A percentile compares a stretch with the other conserved stretches of the same genome.
Evolutionary conservation across 2,797 vertebrate species (phyloP).

Genomic region (Falco cherrug): DNA sequence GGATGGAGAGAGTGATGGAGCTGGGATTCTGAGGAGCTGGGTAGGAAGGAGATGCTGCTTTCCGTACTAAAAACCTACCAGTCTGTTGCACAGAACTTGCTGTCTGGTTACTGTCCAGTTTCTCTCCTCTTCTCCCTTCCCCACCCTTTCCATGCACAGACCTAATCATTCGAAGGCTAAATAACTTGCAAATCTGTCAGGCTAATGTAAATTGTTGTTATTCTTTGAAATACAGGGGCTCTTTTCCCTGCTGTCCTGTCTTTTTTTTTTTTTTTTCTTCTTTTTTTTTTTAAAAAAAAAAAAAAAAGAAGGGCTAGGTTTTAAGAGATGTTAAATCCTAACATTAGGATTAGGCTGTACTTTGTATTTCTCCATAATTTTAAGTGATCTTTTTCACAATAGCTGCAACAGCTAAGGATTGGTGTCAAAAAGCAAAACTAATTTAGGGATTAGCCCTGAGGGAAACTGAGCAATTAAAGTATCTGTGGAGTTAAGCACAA

Average conservation of each 20-base stretch:
- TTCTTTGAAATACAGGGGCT: not conserved
- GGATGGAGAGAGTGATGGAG: not conserved
- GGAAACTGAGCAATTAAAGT: constrained; percentile 31
- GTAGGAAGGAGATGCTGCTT: not conserved
- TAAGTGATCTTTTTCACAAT: constrained; percentile 14
- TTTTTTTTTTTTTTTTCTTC: not conserved
- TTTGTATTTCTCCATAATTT: not conserved
- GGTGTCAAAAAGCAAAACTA: constrained; percentile 44
- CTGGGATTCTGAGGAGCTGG: not conserved
- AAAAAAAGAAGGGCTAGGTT: not conserved
- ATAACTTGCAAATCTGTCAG: not conserved
- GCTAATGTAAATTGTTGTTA: not conserved
- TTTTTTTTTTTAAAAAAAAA: not conserved
- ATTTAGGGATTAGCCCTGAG: not conserved
- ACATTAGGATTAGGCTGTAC: not conserved
- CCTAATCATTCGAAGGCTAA: not conserved
- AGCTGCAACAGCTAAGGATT: constrained; percentile 4
- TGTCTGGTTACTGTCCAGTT: not conserved
- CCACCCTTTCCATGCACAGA: not conserved
- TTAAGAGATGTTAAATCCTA: not conserved
- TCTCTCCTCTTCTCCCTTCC: not conserved
- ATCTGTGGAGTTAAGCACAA: not conserved
- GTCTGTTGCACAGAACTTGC: not conserved
- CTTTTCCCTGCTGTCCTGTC: not conserved
- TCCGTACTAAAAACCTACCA: not conserved